A percentile compares a stretch with the other conserved stretches of the same genome.
Conservation (phyloP, 1,140 invertebrate genomes). For the Drosophila tsacasi region DNA sequence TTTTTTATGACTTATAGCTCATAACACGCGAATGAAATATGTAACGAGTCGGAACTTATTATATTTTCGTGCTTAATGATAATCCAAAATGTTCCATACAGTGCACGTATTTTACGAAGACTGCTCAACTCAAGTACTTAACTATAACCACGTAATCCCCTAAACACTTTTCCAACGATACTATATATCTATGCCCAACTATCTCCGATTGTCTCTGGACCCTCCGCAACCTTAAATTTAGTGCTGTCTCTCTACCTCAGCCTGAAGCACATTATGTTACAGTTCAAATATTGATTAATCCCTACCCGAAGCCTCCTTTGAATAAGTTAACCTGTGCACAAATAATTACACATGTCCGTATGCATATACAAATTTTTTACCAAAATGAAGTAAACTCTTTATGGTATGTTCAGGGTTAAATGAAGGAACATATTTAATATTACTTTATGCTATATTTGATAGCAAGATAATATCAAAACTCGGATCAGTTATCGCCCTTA, state of each 20-base stretch:
- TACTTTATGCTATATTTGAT: not conserved
- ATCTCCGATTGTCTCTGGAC: constrained; percentile 18
- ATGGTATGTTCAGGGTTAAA: too few species aligned
- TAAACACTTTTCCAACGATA: constrained; percentile 1
- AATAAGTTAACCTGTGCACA: constrained; percentile 19
- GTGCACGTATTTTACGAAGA: constrained; percentile 14
- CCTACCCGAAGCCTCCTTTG: constrained; percentile 53
- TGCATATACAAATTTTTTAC: not conserved
- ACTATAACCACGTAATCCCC: constrained; percentile 37
- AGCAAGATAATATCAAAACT: not conserved
- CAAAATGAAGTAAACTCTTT: not conserved
- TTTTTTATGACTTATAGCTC: constrained; percentile 40
- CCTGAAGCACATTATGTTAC: constrained; percentile 76
- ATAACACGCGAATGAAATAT: constrained; percentile 3
- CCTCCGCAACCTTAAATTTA: constrained; percentile 59
- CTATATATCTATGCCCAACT: constrained; percentile 22
- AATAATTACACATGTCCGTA: constrained; percentile 3
- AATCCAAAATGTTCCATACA: constrained; percentile 20
- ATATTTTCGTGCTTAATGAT: constrained; percentile 8
- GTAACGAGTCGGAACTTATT: not conserved
- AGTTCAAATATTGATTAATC: constrained; percentile 71
- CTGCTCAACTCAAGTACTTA: constrained; percentile 26
- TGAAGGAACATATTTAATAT: not conserved
- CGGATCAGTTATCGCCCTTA: not conserved
- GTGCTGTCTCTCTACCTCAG: constrained; percentile 74